phyloP scores from a whole-genome alignment of 2,888 invertebrate genomes.

The Acleris holmiana region DNA sequence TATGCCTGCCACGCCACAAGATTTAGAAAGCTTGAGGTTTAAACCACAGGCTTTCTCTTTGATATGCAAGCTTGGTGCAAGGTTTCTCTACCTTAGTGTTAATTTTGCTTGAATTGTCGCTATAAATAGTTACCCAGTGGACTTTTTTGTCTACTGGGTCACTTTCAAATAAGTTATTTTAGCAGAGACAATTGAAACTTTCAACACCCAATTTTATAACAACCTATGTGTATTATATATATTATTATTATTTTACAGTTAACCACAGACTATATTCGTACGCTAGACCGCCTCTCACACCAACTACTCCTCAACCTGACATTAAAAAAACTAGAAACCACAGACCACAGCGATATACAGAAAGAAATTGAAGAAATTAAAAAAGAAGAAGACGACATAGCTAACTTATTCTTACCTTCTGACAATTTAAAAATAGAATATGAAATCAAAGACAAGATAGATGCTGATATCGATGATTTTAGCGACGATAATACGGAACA shows the following conservation, averaged over 20 bases:
- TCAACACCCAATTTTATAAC: background rate
- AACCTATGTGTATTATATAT: background rate
- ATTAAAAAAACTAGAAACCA: constrained; percentile 8
- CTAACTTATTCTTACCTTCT: constrained; percentile 3
- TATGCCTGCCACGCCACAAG: too few species aligned
- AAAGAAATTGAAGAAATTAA: constrained; percentile 14
- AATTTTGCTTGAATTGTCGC: too few species aligned
- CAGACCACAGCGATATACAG: constrained; percentile 22
- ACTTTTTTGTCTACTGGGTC: too few species aligned
- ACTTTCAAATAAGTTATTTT: too few species aligned
- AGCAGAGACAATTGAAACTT: too few species aligned
- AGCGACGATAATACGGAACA: constrained; percentile 25
- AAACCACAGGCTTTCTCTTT: too few species aligned
- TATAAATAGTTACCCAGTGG: too few species aligned
- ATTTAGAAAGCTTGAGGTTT: too few species aligned
- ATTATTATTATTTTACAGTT: constrained; percentile 15
- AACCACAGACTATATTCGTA: constrained; percentile 25
- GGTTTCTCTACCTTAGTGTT: too few species aligned
- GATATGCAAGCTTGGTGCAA: too few species aligned
- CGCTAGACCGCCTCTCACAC: constrained; percentile 27
- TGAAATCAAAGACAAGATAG: constrained; percentile 20
- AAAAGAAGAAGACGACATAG: constrained; percentile 32
- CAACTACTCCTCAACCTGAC: constrained; percentile 1
- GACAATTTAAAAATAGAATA: constrained; percentile 29
- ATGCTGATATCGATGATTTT: constrained; percentile 14